Conservation (phyloP, 2,797 vertebrate genomes). For the Etheostoma nigrum region DNA sequence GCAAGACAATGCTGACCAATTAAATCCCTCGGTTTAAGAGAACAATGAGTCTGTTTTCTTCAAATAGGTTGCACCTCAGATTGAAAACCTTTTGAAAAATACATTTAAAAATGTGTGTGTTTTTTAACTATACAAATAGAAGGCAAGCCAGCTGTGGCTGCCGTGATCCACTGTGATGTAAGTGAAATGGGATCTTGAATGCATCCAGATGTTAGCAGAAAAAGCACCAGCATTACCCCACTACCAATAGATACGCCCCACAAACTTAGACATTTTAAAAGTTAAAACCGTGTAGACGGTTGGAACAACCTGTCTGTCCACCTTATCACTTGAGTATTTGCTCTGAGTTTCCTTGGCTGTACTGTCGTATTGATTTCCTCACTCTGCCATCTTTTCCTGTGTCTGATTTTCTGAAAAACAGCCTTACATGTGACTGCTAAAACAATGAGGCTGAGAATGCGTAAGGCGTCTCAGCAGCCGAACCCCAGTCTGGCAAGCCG, state of each 20-base stretch:
- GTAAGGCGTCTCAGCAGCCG: constrained; percentile 96
- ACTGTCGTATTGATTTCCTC: not conserved
- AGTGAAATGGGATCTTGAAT: constrained; percentile 85
- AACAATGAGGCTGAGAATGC: constrained; percentile 99
- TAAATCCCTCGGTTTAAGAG: constrained; percentile 2
- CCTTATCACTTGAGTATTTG: not conserved
- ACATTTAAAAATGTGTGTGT: constrained; percentile 2
- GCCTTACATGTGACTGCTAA: constrained; percentile 94
- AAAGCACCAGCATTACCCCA: constrained; percentile 51
- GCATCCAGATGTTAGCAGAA: constrained; percentile 84
- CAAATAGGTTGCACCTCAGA: not conserved
- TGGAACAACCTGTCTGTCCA: constrained; percentile 22
- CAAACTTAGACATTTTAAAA: constrained; percentile 20
- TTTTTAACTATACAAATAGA: constrained; percentile 53
- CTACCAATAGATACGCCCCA: constrained; percentile 42
- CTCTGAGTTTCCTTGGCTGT: constrained; percentile 6
- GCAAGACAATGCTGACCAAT: constrained; percentile 9
- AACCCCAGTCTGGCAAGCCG: constrained; percentile 87
- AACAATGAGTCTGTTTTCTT: not conserved
- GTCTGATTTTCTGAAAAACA: constrained; percentile 53
- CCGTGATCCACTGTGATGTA: constrained; percentile 78
- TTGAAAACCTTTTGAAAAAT: no score
- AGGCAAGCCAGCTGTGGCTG: constrained; percentile 78
- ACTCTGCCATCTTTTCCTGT: not conserved
- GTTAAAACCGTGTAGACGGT: not conserved